phyloP scores from a whole-genome alignment of 2,888 invertebrate genomes.

The Fissipunctia ypsillon region DNA sequence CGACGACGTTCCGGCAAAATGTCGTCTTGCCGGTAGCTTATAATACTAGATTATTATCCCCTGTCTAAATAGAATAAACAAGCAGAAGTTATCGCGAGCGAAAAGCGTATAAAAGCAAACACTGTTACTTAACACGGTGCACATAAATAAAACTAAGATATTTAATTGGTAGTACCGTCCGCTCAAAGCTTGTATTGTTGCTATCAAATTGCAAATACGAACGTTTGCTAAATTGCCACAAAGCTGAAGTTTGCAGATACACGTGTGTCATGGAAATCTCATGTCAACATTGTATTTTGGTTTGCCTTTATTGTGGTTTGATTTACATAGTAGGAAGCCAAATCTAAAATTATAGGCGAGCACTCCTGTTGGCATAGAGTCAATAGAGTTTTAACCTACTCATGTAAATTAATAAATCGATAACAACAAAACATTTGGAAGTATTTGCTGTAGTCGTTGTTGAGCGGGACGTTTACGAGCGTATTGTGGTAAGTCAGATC shows the following conservation, averaged over 20 bases:
- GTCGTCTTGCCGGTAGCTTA: constrained; percentile 40
- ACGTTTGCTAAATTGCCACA: constrained; percentile 62
- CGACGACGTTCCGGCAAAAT: constrained; percentile 20
- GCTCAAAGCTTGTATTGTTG: constrained; percentile 67
- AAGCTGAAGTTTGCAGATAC: constrained; percentile 53
- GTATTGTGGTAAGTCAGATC: constrained; percentile 64
- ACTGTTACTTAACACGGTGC: constrained; percentile 73
- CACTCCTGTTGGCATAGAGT: not conserved
- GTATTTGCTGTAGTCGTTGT: not conserved
- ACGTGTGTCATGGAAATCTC: constrained; percentile 62
- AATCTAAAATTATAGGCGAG: constrained; percentile 42
- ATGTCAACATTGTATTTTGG: constrained; percentile 67
- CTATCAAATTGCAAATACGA: constrained; percentile 64
- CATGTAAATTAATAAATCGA: not conserved
- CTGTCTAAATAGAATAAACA: constrained; percentile 71
- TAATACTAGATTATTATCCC: constrained; percentile 64
- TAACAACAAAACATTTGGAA: not conserved
- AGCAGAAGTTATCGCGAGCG: constrained; percentile 67
- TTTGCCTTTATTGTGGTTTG: constrained; percentile 61
- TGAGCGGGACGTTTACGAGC: constrained; percentile 26
- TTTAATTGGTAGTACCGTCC: constrained; percentile 76
- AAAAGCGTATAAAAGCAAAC: constrained; percentile 73
- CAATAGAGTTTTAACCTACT: constrained; percentile 5
- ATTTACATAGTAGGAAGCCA: constrained; percentile 59
- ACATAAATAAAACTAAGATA: constrained; percentile 76